These are phyloP conservation scores for Drosophila sechellia DNA, from an alignment of 1,140 invertebrate species.

Conservation along the genomic window DNA sequence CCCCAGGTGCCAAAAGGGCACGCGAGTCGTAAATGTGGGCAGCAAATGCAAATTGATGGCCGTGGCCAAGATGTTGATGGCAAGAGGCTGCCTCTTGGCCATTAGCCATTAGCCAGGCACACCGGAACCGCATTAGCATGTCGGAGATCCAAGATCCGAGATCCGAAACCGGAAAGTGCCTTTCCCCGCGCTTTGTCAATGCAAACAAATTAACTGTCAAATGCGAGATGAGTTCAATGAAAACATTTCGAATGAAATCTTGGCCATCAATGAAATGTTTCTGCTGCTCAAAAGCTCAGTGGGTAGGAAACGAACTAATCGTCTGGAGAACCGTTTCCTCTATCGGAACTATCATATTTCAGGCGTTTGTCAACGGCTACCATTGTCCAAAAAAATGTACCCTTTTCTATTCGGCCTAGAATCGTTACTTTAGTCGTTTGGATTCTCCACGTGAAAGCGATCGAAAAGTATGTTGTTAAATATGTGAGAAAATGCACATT, in stretches of 20 bases:
- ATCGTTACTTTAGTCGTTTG: conserved; percentile 7
- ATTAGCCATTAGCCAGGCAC: conserved; percentile 66
- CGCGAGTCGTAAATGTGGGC: conserved; percentile 56
- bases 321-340: conserved; percentile 36
- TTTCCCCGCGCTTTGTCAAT: conserved; percentile 45
- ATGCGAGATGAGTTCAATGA: conserved; percentile 64
- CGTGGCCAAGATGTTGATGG: conserved; percentile 56
- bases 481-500: conserved; percentile 47
- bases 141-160: conserved; percentile 17
- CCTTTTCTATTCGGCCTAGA: conserved; percentile 30
- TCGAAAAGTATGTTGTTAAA: conserved; percentile 15
- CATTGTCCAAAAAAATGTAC: conserved; percentile 39
- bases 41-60: conserved; percentile 82
- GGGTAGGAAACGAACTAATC: conserved; percentile 29
- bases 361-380: conserved; percentile 67
- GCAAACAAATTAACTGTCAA: conserved; percentile 80
- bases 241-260: conserved; percentile 60
- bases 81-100: conserved; percentile 44
- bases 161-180: conserved; percentile 56
- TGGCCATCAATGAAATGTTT: conserved; percentile 43
- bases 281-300: conserved; percentile 29
- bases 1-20: conserved; percentile 78
- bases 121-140: conserved; percentile 81
- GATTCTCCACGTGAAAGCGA: background rate
- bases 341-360: conserved; percentile 69